Conservation (phyloP, 2,888 invertebrate species). For the Andrena bicolor region DNA sequence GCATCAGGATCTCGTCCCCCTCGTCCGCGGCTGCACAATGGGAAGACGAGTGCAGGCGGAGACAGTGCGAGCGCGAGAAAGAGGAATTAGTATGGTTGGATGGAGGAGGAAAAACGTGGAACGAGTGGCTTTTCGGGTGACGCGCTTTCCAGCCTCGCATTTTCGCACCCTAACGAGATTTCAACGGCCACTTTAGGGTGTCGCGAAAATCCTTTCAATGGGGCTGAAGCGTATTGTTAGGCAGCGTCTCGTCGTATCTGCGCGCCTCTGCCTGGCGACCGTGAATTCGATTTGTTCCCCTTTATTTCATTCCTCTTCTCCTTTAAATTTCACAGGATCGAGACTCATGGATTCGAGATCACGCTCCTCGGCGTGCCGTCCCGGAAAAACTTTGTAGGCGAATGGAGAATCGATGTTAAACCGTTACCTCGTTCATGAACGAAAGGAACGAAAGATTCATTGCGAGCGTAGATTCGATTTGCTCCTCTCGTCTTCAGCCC, state of each 20-base stretch:
- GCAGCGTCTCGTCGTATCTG: conserved; percentile 27
- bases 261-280: conserved; percentile 7
- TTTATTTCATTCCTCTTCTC: neutral
- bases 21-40: conserved; percentile 6
- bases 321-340: neutral
- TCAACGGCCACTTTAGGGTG: conserved; percentile 57
- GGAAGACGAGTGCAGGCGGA: conserved; percentile 7
- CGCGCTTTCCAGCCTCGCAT: conserved; percentile 38
- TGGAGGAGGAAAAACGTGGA: conserved; percentile 25
- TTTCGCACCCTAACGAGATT: conserved; percentile 65
- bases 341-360: neutral
- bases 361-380: neutral
- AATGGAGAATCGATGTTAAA: conserved; percentile 1
- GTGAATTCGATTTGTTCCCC: conserved; percentile 30
- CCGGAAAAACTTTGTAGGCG: neutral
- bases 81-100: conserved; percentile 32
- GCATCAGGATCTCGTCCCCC: conserved; percentile 36
- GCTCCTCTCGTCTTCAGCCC: neutral
- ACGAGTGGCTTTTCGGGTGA: conserved; percentile 51
- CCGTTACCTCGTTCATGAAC: neutral
- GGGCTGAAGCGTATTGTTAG: conserved; percentile 42
- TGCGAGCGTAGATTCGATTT: neutral
- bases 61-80: neutral
- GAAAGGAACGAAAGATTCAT: neutral
- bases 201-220: conserved; percentile 53